phyloP scores from a whole-genome alignment of 2,113 vertebrate genomes.

The Pachypanchax playfairii region DNA sequence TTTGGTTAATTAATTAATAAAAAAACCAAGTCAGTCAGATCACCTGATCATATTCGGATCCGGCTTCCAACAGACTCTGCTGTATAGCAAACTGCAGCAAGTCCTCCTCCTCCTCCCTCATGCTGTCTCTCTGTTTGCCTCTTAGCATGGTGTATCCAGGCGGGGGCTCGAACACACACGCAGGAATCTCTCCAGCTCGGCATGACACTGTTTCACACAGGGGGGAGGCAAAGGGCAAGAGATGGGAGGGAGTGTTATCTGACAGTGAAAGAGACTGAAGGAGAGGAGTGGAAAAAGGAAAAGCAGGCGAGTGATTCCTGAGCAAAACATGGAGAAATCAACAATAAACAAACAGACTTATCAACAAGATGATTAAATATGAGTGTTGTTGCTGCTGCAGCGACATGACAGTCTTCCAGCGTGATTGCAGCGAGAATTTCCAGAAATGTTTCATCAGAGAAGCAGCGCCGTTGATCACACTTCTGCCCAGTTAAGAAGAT shows the following conservation, averaged over 20 bases:
- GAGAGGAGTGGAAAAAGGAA: background rate
- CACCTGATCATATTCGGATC: slow-evolving; percentile 96
- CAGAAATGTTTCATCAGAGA: slow-evolving; percentile 14
- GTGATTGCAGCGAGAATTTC: background rate
- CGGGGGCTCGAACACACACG: slow-evolving; percentile 90
- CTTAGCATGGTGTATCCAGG: slow-evolving; percentile 92
- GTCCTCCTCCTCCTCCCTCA: slow-evolving; percentile 90
- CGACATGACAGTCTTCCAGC: background rate
- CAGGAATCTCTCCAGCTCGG: slow-evolving; percentile 89
- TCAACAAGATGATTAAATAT: background rate
- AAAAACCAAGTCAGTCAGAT: slow-evolving; percentile 8
- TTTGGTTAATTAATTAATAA: too few species aligned
- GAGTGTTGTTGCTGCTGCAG: background rate
- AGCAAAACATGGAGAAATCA: slow-evolving; percentile 4
- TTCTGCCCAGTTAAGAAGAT: background rate
- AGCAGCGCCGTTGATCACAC: slow-evolving; percentile 7
- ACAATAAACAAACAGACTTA: background rate
- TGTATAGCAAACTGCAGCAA: slow-evolving; percentile 97
- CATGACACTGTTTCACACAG: slow-evolving; percentile 83
- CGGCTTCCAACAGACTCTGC: slow-evolving; percentile 95
- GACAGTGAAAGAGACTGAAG: slow-evolving; percentile 23
- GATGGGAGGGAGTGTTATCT: slow-evolving; percentile 28
- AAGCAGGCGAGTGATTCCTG: background rate
- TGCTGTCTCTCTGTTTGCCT: slow-evolving; percentile 86
- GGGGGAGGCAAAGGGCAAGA: slow-evolving; percentile 46